Conservation (phyloP, 2,888 invertebrate genomes). For the Acronicta psi region DNA sequence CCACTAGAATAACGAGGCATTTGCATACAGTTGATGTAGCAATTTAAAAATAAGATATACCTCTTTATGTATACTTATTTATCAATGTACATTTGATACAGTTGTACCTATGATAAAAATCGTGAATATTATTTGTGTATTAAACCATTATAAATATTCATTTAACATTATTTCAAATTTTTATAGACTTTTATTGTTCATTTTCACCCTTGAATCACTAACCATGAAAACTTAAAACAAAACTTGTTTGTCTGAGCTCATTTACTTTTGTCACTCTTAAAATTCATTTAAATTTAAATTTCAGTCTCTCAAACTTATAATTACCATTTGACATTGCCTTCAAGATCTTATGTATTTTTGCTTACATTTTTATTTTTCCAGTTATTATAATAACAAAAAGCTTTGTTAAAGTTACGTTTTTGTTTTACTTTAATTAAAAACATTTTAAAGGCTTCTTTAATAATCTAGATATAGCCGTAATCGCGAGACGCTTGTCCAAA, state of each 20-base stretch:
- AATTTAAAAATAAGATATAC: too few species aligned
- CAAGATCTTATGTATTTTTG: constrained; percentile 12
- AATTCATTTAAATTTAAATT: constrained; percentile 16
- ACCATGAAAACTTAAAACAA: constrained; percentile 11
- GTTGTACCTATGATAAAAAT: too few species aligned
- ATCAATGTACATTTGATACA: too few species aligned
- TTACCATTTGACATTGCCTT: constrained; percentile 22
- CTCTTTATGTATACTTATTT: too few species aligned
- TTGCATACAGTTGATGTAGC: too few species aligned
- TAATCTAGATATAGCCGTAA: constrained; percentile 17
- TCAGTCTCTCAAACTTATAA: constrained; percentile 23
- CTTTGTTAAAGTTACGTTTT: constrained; percentile 26
- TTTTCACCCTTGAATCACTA: constrained; percentile 8
- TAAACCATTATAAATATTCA: too few species aligned
- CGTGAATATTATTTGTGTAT: too few species aligned
- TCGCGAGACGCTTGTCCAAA: constrained; percentile 3
- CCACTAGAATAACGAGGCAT: too few species aligned
- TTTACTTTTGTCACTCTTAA: constrained; percentile 11
- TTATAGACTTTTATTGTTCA: constrained; percentile 6
- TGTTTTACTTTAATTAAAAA: constrained; percentile 40
- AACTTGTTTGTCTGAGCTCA: constrained; percentile 9
- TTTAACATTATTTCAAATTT: not conserved
- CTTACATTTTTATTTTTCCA: constrained; percentile 17
- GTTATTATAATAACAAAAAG: constrained; percentile 31
- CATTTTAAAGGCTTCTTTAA: constrained; percentile 25